Evolutionary conservation across 2,113 vertebrate species (phyloP), one percentile per base, ranked within the genome.

Genomic region (Theristicus caerulescens): DNA sequence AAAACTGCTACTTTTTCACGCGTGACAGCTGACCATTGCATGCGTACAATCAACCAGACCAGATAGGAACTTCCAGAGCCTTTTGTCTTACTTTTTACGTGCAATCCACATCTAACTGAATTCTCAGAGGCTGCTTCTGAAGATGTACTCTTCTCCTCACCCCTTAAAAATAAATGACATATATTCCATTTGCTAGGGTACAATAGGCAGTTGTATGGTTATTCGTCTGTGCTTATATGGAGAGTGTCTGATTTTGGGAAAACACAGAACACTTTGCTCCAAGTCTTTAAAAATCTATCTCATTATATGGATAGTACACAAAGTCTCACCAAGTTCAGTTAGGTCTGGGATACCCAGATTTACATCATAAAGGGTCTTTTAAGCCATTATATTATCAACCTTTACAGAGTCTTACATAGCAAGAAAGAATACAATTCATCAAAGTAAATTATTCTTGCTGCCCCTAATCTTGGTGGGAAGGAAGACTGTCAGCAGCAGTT

Each of bases 381-480:
- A 93, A 86, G 65, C 85, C 83, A 61, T 94, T 96, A 66, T 71
- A 91, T 46, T 86, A 57, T 70, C 72, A 96, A 55, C 71, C 57
- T 66, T 87, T 71, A 90, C 2, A 34, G 66, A 88, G 69, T 47
- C 49, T 79, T 92, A 38, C 77, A 94, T 27, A 85, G 73, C n/a
- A 89, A 94, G 78, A 85, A 94, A 94, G 89, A 93, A 80, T 31
- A 96, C 77, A 86, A 90, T 69, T 86, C 88, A 95, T 86, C 85
- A 93, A 94, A 96, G 88, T 49, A 81, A 92, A 91, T 91, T 70
- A 94, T 94, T 96, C 85, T 87, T 86, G 46, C 57, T 84, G 59
- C 26, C 24, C 81, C 32, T 95, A 92, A 95, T 96, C 95, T 87
- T 91, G 89, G 95, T 96, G 96, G 87, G 94, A 97, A 97, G 49